Base-by-base conservation (phyloP, 2,888 invertebrate genomes). In the Andrena fulva region DNA sequence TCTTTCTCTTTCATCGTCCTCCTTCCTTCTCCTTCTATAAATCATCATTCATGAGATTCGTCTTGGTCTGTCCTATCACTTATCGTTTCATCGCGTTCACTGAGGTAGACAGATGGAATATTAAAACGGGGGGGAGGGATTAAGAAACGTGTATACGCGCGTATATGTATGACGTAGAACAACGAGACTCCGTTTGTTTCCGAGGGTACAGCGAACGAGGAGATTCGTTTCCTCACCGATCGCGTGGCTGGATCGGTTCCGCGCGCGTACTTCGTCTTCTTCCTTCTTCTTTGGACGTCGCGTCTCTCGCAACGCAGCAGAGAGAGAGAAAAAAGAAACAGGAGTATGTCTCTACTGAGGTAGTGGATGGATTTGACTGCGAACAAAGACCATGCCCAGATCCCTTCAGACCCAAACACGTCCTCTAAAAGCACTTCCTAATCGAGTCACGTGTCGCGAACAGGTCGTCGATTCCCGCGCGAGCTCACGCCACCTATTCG, bases 41-140 rank as follows among this genome's bases (percentile, higher is more conserved):
- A 7, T 66, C 56, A 12, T 79, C 67, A 31, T 82, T 72, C 75
- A 70, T 88, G 88, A 89, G 86, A 86, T 88, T 85, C 84, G 50
- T 82, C 82, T 85, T 84, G 79, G 82, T 75, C 81, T 82, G 79
- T 76, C 86, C 87, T 92, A 91, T 87, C 88, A 89, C 86, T 88
- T 92, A 91, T 90, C 89, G 90, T 86, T 85, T 91, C 42, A 90
- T 90, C 90, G 90, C 91, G 91, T 92, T 92, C 92, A 92, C 90
- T 93, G 93, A 93, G 93, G 93, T 93, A 93, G 93, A 90, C 92
- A 90, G 92, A 92, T 92, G 93, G 93, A 93, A 93, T 92, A 91
- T 89, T 86, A 85, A 84, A 71, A 75, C 79, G 84, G 84, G 77
- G 76, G 75, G 50, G 76, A 31, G 76, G 29, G 77, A 72, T 60